phyloP scores from a whole-genome alignment of 2,888 invertebrate genomes.

The Eupithecia centaureata region DNA sequence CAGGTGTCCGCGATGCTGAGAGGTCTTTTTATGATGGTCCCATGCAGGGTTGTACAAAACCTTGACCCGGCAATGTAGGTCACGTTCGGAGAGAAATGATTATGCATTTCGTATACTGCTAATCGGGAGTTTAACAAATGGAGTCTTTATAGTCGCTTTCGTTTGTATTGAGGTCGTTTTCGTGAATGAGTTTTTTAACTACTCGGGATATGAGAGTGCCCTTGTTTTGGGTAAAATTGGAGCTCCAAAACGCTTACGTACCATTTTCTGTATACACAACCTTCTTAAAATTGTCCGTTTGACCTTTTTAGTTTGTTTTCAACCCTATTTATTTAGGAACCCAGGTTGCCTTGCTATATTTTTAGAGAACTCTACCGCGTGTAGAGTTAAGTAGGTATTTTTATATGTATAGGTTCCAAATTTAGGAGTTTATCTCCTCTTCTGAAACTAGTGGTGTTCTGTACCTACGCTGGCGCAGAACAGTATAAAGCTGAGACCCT shows the following conservation, averaged over 20 bases:
- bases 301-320: neutral
- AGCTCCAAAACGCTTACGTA: neutral
- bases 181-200: slow-evolving; percentile 29
- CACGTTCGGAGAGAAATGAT: slow-evolving; percentile 52
- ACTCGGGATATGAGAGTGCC: slow-evolving; percentile 15
- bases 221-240: slow-evolving; percentile 21
- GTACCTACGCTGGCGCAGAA: no score
- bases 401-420: neutral
- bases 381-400: neutral
- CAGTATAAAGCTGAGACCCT: no score
- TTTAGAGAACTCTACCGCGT: neutral
- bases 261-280: neutral
- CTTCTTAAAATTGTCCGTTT: neutral
- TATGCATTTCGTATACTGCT: slow-evolving; percentile 60
- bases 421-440: neutral
- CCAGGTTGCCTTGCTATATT: neutral
- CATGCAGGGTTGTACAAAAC: slow-evolving; percentile 48
- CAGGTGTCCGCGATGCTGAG: slow-evolving; percentile 38
- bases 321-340: slow-evolving; percentile 4
- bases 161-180: slow-evolving; percentile 30
- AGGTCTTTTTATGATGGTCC: slow-evolving; percentile 47
- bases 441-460: no score
- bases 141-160: slow-evolving; percentile 28
- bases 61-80: slow-evolving; percentile 63
- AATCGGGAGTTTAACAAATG: slow-evolving; percentile 49